Base-by-base conservation (phyloP, 2,113 vertebrate genomes). In the Plecturocebus donacophilus region DNA sequence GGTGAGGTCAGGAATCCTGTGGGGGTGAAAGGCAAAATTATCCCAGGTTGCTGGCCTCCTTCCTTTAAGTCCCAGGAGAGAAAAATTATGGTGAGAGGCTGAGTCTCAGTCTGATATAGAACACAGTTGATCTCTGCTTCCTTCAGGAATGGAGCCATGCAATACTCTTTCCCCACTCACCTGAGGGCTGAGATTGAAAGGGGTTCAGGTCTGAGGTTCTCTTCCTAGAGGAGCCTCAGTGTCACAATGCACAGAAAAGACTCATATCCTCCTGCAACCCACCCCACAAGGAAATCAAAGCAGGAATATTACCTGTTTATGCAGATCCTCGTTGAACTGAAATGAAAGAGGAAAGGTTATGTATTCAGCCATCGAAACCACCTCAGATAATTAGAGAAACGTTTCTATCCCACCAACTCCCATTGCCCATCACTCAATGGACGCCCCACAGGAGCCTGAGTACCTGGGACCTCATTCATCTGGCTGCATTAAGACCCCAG, bases 371-470 rank as follows among this genome's bases (percentile, higher is more conserved):
- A 30, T 9, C 9, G 68, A 38, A 11, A 2, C 14, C 25, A 11
- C 49, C 14, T 47, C 5, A 17, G 42, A 19, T 3, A 56, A 42
- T 1, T 8, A 14, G 32, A 32, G 35, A 70, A 27, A 2, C 47
- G n/a, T 49, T 47, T 13, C 47, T 47, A 13, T 25, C 30, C n/a
- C 79, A 11, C 8, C 12, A 84, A 23, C 9, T 20, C 16, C 68
- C 16, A 21, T 0, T 25, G 42, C 5, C 70, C 66, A 10, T 42
- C 21, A 8, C 12, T 17, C 8, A 52, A 9, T 6, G 35, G 35
- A 7, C 0, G 4, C 6, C 42, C 21, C 20, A 0, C 6, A 4
- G 0, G 5, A 81, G 38, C 23, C 45, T 5, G 9, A 42, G 71
- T 1, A 19, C 11, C 0, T 8, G 49, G 42, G 64, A 42, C 21